Evolutionary conservation across 2,888 invertebrate species (phyloP).

Genomic region (Lacanobia oleracea): DNA sequence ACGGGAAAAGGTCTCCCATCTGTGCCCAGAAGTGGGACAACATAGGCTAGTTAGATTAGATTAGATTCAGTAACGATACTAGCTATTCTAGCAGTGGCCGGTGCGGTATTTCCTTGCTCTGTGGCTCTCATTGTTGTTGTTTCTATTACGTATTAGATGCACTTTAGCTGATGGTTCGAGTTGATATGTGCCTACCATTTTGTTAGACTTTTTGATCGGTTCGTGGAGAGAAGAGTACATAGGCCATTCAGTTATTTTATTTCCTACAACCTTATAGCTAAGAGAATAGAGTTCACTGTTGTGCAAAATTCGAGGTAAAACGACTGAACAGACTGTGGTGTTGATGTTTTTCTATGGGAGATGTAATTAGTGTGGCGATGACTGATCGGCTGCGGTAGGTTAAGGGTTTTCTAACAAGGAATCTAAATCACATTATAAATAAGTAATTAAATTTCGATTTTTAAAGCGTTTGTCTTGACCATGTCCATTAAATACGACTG

Average conservation of each 20-base stretch:
- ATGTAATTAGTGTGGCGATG: not conserved
- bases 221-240: not conserved
- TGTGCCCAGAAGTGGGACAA: too few species aligned
- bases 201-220: conserved; percentile 12
- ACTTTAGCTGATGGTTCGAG: conserved; percentile 39
- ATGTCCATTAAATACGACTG: too few species aligned
- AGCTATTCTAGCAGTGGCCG: not conserved
- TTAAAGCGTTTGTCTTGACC: too few species aligned
- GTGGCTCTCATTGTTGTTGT: conserved; percentile 14
- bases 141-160: conserved; percentile 36
- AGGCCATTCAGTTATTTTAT: not conserved
- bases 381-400: not conserved
- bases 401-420: too few species aligned
- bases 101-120: not conserved
- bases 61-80: too few species aligned
- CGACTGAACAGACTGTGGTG: not conserved
- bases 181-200: conserved; percentile 29
- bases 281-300: not conserved
- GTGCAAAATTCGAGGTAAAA: not conserved
- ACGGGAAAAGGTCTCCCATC: too few species aligned
- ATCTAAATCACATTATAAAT: too few species aligned
- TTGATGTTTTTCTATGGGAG: not conserved
- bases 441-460: too few species aligned
- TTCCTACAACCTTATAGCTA: not conserved
- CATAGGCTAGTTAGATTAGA: too few species aligned